Conservation (phyloP, 2,888 invertebrate genomes). For the Bellardia bayeri region DNA sequence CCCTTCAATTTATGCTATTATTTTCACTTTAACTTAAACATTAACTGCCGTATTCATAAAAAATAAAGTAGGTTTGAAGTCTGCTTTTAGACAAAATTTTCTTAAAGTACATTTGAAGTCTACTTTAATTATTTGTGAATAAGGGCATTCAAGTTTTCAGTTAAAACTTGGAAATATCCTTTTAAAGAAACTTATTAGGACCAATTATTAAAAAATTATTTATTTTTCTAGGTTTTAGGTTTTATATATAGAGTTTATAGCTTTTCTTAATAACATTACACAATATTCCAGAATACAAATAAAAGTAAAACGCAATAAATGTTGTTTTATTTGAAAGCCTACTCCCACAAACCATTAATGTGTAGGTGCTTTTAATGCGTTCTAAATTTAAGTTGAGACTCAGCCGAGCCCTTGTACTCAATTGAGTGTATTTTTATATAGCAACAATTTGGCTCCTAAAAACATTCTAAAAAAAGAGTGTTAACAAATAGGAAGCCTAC, state of each 20-base stretch:
- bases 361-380: conserved; percentile 13
- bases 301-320: conserved; percentile 51
- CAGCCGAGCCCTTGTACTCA: not conserved
- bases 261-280: not conserved
- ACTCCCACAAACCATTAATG: conserved; percentile 11
- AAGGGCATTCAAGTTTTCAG: not conserved
- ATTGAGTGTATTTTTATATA: not conserved
- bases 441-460: not conserved
- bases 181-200: not conserved
- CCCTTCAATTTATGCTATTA: not conserved
- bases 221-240: conserved; percentile 1
- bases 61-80: no score
- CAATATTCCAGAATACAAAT: not conserved
- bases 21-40: not conserved
- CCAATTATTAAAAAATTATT: not conserved
- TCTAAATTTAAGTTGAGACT: not conserved
- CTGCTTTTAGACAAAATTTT: no score
- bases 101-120: no score
- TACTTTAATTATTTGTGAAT: no score
- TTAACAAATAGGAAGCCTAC: not conserved
- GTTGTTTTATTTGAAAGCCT: conserved; percentile 8
- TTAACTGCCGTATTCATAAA: no score
- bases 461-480: not conserved
- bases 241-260: not conserved
- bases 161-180: not conserved